These are phyloP conservation scores for Cryptomyrus ogoouensis DNA, from an alignment of 2,113 vertebrate species.

Conservation along the genomic window DNA sequence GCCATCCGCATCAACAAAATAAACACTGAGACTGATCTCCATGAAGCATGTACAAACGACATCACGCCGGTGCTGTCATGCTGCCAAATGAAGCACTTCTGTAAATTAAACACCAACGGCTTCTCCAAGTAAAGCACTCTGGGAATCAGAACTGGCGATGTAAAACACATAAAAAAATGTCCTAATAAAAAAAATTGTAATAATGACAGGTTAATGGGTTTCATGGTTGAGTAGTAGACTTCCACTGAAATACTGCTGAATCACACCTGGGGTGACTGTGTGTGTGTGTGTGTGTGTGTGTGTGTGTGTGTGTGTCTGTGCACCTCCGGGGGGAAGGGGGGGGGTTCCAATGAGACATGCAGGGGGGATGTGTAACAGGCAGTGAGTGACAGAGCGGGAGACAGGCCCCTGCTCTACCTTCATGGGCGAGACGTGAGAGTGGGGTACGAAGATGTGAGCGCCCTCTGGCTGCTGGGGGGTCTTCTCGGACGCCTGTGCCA, in stretches of 20 bases:
- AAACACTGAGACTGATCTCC: not conserved
- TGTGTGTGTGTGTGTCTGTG: not conserved
- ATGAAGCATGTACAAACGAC: not conserved
- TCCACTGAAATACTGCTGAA: not conserved
- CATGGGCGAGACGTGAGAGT: conserved; percentile 81
- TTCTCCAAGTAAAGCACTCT: not conserved
- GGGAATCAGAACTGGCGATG: not conserved
- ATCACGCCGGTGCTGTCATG: not conserved
- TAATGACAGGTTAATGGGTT: not conserved
- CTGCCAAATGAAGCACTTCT: not conserved
- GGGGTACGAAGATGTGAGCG: conserved; percentile 87
- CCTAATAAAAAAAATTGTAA: not conserved
- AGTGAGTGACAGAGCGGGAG: not conserved
- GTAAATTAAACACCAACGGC: not conserved
- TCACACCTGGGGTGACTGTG: not conserved
- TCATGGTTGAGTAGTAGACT: not conserved
- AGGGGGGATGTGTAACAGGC: not conserved
- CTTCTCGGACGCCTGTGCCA: conserved; percentile 89
- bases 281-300: not conserved
- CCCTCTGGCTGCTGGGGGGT: conserved; percentile 90
- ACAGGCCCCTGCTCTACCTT: conserved; percentile 60
- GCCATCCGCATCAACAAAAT: not conserved
- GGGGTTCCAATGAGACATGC: not conserved
- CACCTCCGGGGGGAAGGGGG: not conserved
- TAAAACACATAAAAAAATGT: not conserved